Evolutionary conservation across 2,113 vertebrate genomes (phyloP).

Genomic region (Chelonoidis abingdonii): DNA sequence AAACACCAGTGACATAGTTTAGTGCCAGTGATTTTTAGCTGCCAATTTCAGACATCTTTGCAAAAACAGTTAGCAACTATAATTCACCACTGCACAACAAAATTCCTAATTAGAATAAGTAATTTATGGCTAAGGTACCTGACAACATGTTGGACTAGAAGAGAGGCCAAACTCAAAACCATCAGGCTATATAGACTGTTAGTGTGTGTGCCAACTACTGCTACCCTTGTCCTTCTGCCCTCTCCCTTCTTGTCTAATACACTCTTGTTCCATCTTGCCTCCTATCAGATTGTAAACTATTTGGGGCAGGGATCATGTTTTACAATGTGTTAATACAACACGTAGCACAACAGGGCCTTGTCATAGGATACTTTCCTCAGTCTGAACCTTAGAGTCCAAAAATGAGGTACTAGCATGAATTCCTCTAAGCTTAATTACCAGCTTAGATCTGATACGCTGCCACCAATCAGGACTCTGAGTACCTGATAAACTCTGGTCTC

Average conservation of each 20-base stretch:
- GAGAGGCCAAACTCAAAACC: slow-evolving; percentile 25
- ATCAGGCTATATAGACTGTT: not conserved
- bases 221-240: not conserved
- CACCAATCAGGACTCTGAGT: too few relatives aligned
- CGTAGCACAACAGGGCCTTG: not conserved
- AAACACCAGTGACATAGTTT: fast-evolving
- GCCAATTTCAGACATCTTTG: slow-evolving; percentile 8
- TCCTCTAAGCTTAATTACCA: too few relatives aligned
- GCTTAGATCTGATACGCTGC: too few relatives aligned
- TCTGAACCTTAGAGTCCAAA: too few relatives aligned
- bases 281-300: not conserved
- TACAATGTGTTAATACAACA: not conserved
- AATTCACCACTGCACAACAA: not conserved
- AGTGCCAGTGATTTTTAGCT: not conserved
- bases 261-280: not conserved
- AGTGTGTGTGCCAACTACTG: not conserved
- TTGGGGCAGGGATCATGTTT: not conserved
- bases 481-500: too few relatives aligned
- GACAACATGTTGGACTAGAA: not conserved
- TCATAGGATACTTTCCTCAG: too few relatives aligned
- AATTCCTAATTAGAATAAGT: slow-evolving; percentile 5
- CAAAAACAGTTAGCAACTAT: slow-evolving; percentile 13
- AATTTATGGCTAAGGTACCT: slow-evolving; percentile 1
- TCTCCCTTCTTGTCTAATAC: not conserved
- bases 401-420: too few relatives aligned